A percentile compares a stretch with the other conserved stretches of the same genome.
Conservation (phyloP, 2,888 invertebrate genomes). For the Tortricodes alternella region DNA sequence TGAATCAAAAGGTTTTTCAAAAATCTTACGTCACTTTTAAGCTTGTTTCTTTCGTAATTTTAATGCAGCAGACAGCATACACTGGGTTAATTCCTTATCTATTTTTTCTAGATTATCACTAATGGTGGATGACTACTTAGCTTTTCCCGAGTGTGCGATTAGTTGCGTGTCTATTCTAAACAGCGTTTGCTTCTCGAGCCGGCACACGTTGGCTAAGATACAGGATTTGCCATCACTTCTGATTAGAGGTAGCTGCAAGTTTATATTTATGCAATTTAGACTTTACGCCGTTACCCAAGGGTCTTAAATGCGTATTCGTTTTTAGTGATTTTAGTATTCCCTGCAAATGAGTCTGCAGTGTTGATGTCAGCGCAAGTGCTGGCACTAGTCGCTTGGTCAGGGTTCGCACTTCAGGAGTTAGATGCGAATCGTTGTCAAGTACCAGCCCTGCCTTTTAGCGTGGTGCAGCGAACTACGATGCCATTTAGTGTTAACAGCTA, state of each 20-base stretch:
- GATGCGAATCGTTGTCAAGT: constrained; percentile 55
- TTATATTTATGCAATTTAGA: background rate
- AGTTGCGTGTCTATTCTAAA: constrained; percentile 78
- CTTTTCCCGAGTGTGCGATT: constrained; percentile 78
- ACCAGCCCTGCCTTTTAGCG: constrained; percentile 63
- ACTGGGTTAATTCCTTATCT: no score
- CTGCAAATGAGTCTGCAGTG: constrained; percentile 66
- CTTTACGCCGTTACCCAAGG: background rate
- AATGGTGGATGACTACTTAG: constrained; percentile 70
- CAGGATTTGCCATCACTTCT: constrained; percentile 61
- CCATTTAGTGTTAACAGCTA: constrained; percentile 64
- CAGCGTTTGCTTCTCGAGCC: constrained; percentile 63
- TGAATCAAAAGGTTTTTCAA: no score
- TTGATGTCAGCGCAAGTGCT: constrained; percentile 63
- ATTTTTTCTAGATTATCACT: constrained; percentile 66
- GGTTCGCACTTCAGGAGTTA: constrained; percentile 68
- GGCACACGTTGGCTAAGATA: constrained; percentile 64
- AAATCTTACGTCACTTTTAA: no score
- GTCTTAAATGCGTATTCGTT: constrained; percentile 30
- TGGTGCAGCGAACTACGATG: constrained; percentile 52
- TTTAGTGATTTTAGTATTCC: constrained; percentile 71
- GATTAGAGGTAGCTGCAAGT: constrained; percentile 54
- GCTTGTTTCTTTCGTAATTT: no score
- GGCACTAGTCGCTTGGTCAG: constrained; percentile 64
- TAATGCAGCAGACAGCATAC: no score